Percentiles rank a stretch among this genome's conserved stretches.
These are phyloP conservation scores for Macrosteles quadrilineatus DNA, from an alignment of 1,140 invertebrate species.

Conservation along the genomic window DNA sequence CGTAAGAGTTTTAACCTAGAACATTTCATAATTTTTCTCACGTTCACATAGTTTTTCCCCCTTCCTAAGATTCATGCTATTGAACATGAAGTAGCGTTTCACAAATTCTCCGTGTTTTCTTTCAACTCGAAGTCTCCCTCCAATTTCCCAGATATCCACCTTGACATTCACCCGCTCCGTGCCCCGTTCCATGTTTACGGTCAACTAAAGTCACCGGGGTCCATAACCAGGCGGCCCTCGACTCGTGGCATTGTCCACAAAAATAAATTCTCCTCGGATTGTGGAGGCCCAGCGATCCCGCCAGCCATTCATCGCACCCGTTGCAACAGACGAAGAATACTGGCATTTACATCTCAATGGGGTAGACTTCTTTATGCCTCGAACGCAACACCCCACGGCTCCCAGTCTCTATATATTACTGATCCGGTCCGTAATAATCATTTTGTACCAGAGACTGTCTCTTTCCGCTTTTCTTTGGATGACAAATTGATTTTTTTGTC, in stretches of 20 bases:
- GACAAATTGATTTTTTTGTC: conserved; percentile 23
- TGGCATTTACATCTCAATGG: conserved; percentile 9
- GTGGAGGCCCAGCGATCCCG: conserved; percentile 4
- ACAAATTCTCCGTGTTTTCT: no score
- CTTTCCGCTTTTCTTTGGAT: conserved; percentile 22
- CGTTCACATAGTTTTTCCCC: no score
- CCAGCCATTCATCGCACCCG: neutral
- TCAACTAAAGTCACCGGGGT: neutral
- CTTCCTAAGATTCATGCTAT: no score
- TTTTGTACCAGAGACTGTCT: conserved; percentile 14
- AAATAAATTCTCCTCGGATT: conserved; percentile 27
- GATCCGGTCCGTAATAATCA: conserved; percentile 21
- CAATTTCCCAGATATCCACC: no score
- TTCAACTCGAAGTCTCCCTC: no score
- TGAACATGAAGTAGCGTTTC: no score
- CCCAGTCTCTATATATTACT: conserved; percentile 24
- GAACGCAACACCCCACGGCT: neutral
- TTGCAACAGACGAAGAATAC: conserved; percentile 14
- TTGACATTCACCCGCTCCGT: no score
- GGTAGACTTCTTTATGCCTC: conserved; percentile 20
- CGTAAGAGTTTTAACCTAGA: no score
- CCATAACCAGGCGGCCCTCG: no score
- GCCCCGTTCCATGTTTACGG: no score
- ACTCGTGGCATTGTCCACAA: conserved; percentile 1
- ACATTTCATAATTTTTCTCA: no score